phyloP scores from a whole-genome alignment of 2,113 vertebrate genomes.

The Sceloporus tristichus region DNA sequence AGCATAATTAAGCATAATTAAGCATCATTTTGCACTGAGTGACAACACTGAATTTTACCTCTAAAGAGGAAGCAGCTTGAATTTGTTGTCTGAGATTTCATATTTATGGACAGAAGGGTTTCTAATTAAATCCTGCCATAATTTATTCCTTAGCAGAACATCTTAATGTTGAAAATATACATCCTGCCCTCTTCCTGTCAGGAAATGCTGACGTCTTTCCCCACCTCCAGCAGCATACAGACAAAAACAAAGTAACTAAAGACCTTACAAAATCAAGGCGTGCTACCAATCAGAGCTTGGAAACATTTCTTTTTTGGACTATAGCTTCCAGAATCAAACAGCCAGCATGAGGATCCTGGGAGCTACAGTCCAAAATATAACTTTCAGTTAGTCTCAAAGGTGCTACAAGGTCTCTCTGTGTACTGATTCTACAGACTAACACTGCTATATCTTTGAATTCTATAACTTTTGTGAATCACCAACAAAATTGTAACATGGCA shows the following conservation, averaged over 20 bases:
- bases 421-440: too few relatives aligned
- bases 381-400: too few relatives aligned
- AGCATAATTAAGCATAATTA: conserved; percentile 10
- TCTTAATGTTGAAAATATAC: neutral
- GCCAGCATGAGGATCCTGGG: too few relatives aligned
- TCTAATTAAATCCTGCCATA: conserved; percentile 32
- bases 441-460: too few relatives aligned
- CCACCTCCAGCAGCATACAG: neutral
- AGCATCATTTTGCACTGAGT: conserved; percentile 26
- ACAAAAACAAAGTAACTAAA: neutral
- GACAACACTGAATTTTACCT: conserved; percentile 30
- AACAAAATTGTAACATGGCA: too few relatives aligned
- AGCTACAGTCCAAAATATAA: too few relatives aligned
- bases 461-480: neutral
- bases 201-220: neutral
- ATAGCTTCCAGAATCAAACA: neutral
- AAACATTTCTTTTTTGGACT: neutral
- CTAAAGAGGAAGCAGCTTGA: conserved; percentile 12
- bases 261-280: neutral
- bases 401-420: too few relatives aligned
- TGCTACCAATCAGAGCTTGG: neutral
- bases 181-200: neutral
- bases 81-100: conserved; percentile 31
- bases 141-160: conserved; percentile 30
- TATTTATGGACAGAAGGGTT: conserved; percentile 41